Conservation (phyloP, 2,797 vertebrate genomes). For the Phoxinus dragarum region DNA sequence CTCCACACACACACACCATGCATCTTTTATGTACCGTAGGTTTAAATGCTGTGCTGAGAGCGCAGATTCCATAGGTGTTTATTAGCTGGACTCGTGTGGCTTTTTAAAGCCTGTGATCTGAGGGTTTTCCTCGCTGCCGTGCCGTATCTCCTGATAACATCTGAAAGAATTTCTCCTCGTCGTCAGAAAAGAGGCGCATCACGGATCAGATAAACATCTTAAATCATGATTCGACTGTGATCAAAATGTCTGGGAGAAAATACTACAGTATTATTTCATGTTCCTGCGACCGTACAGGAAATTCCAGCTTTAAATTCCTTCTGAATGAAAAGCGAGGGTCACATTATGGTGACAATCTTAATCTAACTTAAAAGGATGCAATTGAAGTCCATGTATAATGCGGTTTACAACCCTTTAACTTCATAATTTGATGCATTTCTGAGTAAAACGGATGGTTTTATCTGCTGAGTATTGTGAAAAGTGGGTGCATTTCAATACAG, state of each 20-base stretch:
- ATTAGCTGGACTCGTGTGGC: conserved; percentile 17
- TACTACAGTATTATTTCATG: conserved; percentile 6
- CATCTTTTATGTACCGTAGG: neutral
- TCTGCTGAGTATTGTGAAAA: neutral
- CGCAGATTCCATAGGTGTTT: conserved; percentile 5
- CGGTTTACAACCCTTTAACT: neutral
- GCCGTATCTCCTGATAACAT: conserved; percentile 12
- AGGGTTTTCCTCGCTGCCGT: conserved; percentile 12
- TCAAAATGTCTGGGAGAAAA: conserved; percentile 27
- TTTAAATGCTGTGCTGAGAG: conserved; percentile 14
- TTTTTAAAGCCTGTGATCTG: conserved; percentile 26
- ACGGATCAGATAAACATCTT: conserved; percentile 29
- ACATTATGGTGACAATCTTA: neutral
- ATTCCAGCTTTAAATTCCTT: conserved; percentile 17
- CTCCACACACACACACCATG: neutral
- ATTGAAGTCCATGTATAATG: neutral
- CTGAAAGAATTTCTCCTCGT: neutral
- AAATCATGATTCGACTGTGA: conserved; percentile 28
- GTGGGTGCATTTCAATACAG: neutral
- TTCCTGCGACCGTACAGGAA: conserved; percentile 12
- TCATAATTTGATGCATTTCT: neutral
- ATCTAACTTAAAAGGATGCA: neutral
- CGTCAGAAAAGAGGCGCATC: neutral
- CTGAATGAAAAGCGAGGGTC: neutral
- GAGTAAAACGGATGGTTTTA: neutral